Base-by-base conservation (phyloP, 2,113 vertebrate genomes). In the Coturnix japonica region DNA sequence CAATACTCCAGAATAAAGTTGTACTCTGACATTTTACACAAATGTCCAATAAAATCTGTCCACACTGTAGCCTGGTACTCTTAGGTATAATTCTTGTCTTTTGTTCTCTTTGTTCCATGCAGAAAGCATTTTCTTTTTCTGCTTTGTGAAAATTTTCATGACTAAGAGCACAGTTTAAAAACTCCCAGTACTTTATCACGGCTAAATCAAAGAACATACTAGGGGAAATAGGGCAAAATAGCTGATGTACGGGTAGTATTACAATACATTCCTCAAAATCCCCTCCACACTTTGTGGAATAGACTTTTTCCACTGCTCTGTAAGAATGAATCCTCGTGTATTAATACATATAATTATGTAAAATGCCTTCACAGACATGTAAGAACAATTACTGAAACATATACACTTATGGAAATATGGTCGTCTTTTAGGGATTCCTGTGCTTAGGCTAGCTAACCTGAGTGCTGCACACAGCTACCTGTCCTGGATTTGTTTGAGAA, bases 241-340 rank as follows among this genome's bases (percentile, higher is more conserved):
- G 5, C 19, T 81, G 23, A 43, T 65, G 23, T 31, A 60, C 15
- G 35, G n/a, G 17, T 51, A 37, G 26, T 30, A 19, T 70, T 37
- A 26, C 13, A 70, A 37, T 51, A 47, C 20, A 21, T 69, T 81
- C 25, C 46, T 21, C 54, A 69, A 33, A 89, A 89, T 87, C 9
- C 10, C 9, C 25, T 60, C 41, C 44, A 17, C 7, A 2, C 12
- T 66, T 1, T 0, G 2, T 47, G 7, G 23, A 11, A 30, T 7
- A n/a, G 22, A 39, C 37, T 91, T 81, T 28, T 85, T 64, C 30
- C 39, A 1, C 43, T 64, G 17, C 39, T 87, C 5, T 8, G 2
- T n/a, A 47, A n/a, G 84, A 81, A 61, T 4, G 5, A 74, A 83
- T 83, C 37, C 22, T 66, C 43, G 30, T 81, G 39, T 7, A 17